Evolutionary conservation across 2,888 invertebrate genomes (phyloP).

Genomic region (Tetragnatha montana): DNA sequence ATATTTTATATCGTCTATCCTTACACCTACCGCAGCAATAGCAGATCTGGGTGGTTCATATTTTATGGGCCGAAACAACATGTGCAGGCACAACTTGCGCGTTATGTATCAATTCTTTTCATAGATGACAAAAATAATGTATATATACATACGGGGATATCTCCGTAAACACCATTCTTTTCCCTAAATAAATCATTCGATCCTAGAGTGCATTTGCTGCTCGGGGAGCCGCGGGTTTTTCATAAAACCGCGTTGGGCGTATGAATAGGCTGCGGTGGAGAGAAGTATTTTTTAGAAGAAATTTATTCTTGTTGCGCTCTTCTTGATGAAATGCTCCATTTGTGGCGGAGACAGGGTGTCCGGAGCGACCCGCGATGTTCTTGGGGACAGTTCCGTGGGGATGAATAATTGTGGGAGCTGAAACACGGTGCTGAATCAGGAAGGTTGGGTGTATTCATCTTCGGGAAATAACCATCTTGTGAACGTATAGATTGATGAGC

Average conservation of each 20-base stretch:
- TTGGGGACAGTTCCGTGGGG: neutral
- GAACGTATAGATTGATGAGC: neutral
- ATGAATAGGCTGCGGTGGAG: neutral
- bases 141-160: constrained; percentile 37
- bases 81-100: constrained; percentile 54
- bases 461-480: neutral
- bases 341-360: neutral
- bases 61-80: constrained; percentile 67
- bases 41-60: constrained; percentile 61
- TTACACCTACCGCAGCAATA: constrained; percentile 59
- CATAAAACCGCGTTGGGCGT: neutral
- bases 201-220: constrained; percentile 23
- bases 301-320: neutral
- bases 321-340: neutral
- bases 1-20: constrained; percentile 63
- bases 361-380: neutral
- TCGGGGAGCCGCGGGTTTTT: constrained; percentile 21
- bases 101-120: constrained; percentile 64
- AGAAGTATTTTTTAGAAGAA: neutral
- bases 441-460: neutral
- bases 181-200: constrained; percentile 58
- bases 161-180: constrained; percentile 57
- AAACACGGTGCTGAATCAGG: neutral
- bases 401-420: neutral
- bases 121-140: constrained; percentile 37